Base-by-base conservation (phyloP, 2,888 invertebrate species). In the Andricus curvator region DNA sequence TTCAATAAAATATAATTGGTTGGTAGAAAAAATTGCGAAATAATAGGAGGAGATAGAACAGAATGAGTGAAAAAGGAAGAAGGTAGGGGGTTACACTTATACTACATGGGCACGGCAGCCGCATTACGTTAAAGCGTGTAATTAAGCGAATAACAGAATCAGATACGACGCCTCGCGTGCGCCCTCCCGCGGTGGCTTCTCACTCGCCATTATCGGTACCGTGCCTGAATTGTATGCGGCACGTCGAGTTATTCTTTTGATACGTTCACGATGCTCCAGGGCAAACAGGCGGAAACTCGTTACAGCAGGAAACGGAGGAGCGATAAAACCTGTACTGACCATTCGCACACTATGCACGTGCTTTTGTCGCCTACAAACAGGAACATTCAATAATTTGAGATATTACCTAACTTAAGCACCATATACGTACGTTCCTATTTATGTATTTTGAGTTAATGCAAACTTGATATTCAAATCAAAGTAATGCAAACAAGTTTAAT, bases 91-190 rank as follows among this genome's bases (percentile, higher is more conserved):
- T 56, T 56, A 56, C n/a, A n/a, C n/a, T n/a, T 20, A 51, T 87
- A 89, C 89, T 88, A 86, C 87, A 89, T 88, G 86, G 87, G 83
- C 83, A 83, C 88, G 87, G 87, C 86, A 85, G 87, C 86, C 84
- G 85, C 84, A 87, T 84, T 85, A 88, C 88, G 90, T 88, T 90
- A 89, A 90, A 87, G 89, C 90, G 90, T 90, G 91, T 90, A 91
- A 91, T 91, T 91, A 91, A 91, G 90, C 90, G 90, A 88, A 88
- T 91, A 91, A 91, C 90, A 90, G 90, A 91, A 91, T 91, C 91
- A 91, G 91, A 91, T 90, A 90, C 86, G 89, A 90, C 87, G 88
- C 88, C 86, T 89, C 86, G 89, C 88, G 88, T 89, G 89, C 85
- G 84, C 88, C 88, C 87, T 22, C 89, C 87, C 82, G 86, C 85